Base-by-base conservation (phyloP, 2,797 vertebrate genomes). In the Valencia hispanica region DNA sequence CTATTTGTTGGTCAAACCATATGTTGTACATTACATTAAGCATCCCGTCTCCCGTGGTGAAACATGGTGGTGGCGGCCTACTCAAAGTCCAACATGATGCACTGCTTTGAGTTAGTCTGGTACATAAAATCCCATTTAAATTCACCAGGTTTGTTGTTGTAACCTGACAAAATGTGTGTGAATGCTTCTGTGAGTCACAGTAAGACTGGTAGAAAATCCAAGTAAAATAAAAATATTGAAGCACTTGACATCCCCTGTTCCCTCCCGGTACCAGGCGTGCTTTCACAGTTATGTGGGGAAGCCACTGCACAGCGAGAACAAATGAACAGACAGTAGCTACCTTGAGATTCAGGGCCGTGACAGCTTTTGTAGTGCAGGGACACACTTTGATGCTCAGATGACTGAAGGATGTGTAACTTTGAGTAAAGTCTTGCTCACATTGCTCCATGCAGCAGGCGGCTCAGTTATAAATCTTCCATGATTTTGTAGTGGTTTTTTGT, bases 291-390 rank as follows among this genome's bases (percentile, higher is more conserved):
- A 12, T 5, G 15, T 41, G 53, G 30, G 17, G 25, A 10, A 36
- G 61, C 20, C 53, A 51, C 53, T 45, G 77, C 59, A 73, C 7
- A 5, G 43, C 4, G 27, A 74, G 77, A 65, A 71, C 79, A 65
- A 55, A 63, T 30, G 77, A 80, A 79, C 82, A 84, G 75, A 45
- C 74, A 76, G 80, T 5, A 61, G 47, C 47, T 76, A 79, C 81
- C 82, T 79, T 51, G 57, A 74, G 73, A 63, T 74, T 18, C 63
- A 14, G 10, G 5, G 27, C 30, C 53, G 36, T 75, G 79, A 69
- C 81, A 79, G 77, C 61, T 84, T 77, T 81, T 70, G 73, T 20
- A 63, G 75, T 71, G 73, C 22, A 39, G 61, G 7, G 59, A 63
- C 45, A 48, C 70, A 32, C 45, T 70, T n/a, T 66, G 25, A 53